Evolutionary conservation across 2,797 vertebrate genomes (phyloP), one percentile per base, ranked within the genome.

Genomic region (Hapalemur alaotrensis): DNA sequence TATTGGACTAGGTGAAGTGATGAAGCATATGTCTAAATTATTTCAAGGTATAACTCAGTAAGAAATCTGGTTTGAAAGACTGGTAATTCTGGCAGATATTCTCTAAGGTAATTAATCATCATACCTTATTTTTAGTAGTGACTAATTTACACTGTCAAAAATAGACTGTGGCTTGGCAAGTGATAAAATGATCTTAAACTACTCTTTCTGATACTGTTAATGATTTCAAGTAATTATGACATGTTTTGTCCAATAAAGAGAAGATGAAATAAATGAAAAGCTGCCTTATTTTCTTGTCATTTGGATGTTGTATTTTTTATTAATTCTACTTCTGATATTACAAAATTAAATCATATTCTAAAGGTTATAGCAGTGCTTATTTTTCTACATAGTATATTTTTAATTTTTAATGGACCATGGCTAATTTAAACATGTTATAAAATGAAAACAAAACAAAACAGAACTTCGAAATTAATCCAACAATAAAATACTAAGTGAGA

Each of bases 141-240:
- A 98, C 95, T 98, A 98, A 98, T 98, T 98, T 98, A 89, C 76
- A 96, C 95, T 98, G 95, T 98, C 97, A 97, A 91, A 97, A 91
- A 98, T 96, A 97, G 96, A 96, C 80, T 95, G 10, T 91, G 95
- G 61, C 93, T 97, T 98, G 90, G 85, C 95, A 96, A 87, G 81
- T 98, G 98, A 98, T 97, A 98, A 95, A 98, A 83, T 93, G 94
- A 97, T 98, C 95, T 97, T 81, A 96, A 97, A 95, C 87, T 97
- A 84, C 96, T 97, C 50, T 84, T 76, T 86, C 46, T 28, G 32
- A 96, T 95, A 72, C 73, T 96, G 48, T 2, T 4, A 48, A 7
- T 25, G 91, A 91, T 67, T 82, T 98, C 89, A 76, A 93, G 90
- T 96, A 97, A 97, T 97, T 98, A 94, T 85, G 81, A 61, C 52